Percentiles rank a stretch among this genome's conserved stretches.
Evolutionary conservation across 2,797 vertebrate species (phyloP).

Genomic region (Taenioides sp.): DNA sequence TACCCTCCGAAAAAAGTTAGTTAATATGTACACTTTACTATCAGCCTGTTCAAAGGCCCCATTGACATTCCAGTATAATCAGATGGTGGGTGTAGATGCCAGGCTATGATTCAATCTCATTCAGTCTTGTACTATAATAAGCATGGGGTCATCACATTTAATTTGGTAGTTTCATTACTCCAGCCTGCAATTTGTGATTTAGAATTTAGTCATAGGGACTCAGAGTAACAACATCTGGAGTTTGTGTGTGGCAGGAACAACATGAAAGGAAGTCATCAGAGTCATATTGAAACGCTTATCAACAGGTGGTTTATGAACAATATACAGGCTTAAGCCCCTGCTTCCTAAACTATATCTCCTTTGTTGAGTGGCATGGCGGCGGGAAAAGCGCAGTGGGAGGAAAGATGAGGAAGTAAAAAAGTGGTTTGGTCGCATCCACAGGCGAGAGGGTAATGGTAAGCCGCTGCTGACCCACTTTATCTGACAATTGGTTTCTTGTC

Average conservation of each 20-base stretch:
- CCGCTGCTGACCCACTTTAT: constrained; percentile 86
- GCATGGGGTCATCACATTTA: constrained; percentile 47
- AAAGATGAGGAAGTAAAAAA: constrained; percentile 59
- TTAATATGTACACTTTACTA: background rate
- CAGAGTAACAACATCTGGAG: constrained; percentile 34
- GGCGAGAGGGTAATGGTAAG: constrained; percentile 79
- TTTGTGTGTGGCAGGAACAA: constrained; percentile 43
- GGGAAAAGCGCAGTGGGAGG: constrained; percentile 65
- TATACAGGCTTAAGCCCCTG: constrained; percentile 19
- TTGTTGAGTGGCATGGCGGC: constrained; percentile 46
- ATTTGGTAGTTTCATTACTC: constrained; percentile 59
- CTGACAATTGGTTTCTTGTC: constrained; percentile 88
- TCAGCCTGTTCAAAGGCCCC: constrained; percentile 45
- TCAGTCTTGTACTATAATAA: constrained; percentile 37
- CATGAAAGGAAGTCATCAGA: constrained; percentile 52
- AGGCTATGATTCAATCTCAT: constrained; percentile 49
- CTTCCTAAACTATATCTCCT: constrained; percentile 19
- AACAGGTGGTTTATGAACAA: constrained; percentile 58
- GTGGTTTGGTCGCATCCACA: constrained; percentile 66
- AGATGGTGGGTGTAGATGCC: constrained; percentile 71
- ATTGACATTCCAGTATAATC: constrained; percentile 58
- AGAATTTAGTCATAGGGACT: constrained; percentile 37
- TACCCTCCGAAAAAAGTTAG: too few relatives aligned
- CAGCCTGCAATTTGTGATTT: constrained; percentile 57
- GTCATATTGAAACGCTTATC: constrained; percentile 62